Conservation (phyloP, 2,113 vertebrate genomes). For the Crotalus tigris region DNA sequence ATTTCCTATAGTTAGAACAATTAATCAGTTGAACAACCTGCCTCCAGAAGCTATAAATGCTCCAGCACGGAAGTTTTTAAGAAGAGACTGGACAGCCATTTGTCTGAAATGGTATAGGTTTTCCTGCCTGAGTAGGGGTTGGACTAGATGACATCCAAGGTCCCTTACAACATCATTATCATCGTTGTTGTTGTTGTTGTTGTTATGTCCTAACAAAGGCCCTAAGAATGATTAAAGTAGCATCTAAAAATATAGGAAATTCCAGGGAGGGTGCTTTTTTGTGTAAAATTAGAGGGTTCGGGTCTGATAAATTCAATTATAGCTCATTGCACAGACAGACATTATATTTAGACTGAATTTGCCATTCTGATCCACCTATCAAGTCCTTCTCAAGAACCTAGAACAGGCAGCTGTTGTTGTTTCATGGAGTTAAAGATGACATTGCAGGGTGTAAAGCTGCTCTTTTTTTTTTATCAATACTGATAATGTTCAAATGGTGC, state of each 20-base stretch:
- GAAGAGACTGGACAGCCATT: no score
- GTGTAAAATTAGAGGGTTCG: neutral
- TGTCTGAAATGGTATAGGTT: no score
- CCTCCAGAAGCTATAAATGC: no score
- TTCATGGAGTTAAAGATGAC: neutral
- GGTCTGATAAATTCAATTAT: neutral
- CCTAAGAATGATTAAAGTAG: neutral
- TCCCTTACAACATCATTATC: no score
- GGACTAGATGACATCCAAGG: no score
- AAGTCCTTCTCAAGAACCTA: neutral
- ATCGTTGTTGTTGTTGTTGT: no score
- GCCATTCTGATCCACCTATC: neutral
- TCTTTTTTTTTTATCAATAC: neutral
- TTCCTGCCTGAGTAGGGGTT: no score
- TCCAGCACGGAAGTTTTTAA: no score
- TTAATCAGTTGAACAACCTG: no score
- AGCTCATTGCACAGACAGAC: neutral
- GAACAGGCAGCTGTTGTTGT: neutral
- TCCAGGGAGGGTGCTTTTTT: neutral
- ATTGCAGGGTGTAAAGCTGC: neutral
- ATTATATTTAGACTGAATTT: neutral
- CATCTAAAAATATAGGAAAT: neutral
- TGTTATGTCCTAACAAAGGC: neutral
- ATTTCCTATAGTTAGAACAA: no score
- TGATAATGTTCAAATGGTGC: neutral